phyloP scores from a whole-genome alignment of 2,113 vertebrate species.

The Pseudopodoces humilis region DNA sequence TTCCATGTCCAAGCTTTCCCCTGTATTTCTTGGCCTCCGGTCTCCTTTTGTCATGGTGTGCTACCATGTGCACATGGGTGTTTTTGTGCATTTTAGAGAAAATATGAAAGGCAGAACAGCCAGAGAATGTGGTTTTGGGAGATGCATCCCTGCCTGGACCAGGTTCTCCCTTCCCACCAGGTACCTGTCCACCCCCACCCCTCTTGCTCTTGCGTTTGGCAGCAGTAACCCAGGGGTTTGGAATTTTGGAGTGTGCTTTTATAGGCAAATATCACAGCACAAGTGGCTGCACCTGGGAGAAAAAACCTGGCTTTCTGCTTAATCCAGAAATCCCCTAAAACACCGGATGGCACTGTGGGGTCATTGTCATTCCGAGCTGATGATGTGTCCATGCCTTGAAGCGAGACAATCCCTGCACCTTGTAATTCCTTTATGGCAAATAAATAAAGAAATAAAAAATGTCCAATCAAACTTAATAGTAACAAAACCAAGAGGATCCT shows the following conservation, averaged over 20 bases:
- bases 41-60: not conserved
- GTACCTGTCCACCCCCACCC: not conserved
- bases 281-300: not conserved
- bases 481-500: not conserved
- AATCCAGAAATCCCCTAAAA: not conserved
- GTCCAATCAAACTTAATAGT: not conserved
- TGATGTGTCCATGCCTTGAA: not conserved
- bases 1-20: not conserved
- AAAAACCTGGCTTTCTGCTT: not conserved
- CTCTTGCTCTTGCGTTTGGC: not conserved
- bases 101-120: not conserved
- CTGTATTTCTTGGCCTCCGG: not conserved
- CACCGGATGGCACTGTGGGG: rapidly evolving
- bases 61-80: rapidly evolving
- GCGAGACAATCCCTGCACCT: not conserved
- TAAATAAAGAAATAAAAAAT: not conserved
- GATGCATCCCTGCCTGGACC: not conserved
- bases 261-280: not conserved
- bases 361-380: not conserved
- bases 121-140: not conserved
- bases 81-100: not conserved
- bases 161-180: not conserved
- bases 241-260: not conserved
- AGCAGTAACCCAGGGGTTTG: not conserved
- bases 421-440: not conserved